Evolutionary conservation across 1,140 invertebrate species (phyloP).

Genomic region (Bombus waltoni): DNA sequence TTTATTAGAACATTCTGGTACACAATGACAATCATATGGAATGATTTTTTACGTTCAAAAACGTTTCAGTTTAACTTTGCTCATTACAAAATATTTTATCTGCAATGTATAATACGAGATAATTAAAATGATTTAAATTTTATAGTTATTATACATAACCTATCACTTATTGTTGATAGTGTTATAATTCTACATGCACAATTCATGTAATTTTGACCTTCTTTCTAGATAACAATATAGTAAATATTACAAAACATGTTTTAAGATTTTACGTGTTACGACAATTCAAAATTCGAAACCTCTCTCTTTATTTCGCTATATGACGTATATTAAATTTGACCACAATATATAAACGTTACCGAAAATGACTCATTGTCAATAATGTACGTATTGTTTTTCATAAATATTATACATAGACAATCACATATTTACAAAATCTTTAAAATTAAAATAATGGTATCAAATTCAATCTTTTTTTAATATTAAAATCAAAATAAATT

Average conservation of each 20-base stretch:
- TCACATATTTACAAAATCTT: background rate
- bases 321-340: background rate
- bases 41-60: background rate
- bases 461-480: background rate
- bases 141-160: conserved; percentile 21
- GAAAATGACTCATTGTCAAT: conserved; percentile 70
- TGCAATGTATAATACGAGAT: conserved; percentile 1
- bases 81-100: conserved; percentile 17
- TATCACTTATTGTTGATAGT: background rate
- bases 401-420: conserved; percentile 1
- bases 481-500: background rate
- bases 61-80: background rate
- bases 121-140: background rate
- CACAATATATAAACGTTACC: background rate
- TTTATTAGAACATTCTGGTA: background rate
- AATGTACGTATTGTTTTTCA: background rate
- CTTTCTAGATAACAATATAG: background rate
- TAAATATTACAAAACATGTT: background rate
- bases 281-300: background rate
- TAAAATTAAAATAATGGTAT: no score
- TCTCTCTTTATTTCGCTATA: background rate
- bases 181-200: background rate
- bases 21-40: background rate
- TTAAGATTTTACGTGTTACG: background rate
- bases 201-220: background rate